Evolutionary conservation across 2,888 invertebrate genomes (phyloP).

Genomic region (Drosophila atroscutellata): DNA sequence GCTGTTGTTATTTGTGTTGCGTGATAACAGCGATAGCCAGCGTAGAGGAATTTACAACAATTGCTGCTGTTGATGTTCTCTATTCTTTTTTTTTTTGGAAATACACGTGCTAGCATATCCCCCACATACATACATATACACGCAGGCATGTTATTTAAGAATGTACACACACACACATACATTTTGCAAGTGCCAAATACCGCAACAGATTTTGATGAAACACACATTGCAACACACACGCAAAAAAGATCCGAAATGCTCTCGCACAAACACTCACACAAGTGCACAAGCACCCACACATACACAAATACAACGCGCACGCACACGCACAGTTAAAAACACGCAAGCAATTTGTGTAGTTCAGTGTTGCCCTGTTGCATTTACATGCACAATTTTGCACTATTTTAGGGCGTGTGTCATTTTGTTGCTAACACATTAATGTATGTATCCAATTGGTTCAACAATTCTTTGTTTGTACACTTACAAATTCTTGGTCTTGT

Average conservation of each 20-base stretch:
- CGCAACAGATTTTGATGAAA: conserved; percentile 47
- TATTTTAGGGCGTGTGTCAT: conserved; percentile 36
- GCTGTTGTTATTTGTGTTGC: conserved; percentile 51
- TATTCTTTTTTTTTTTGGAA: conserved; percentile 15
- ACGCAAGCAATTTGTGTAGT: conserved; percentile 57
- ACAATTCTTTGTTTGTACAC: conserved; percentile 54
- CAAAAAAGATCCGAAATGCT: conserved; percentile 21
- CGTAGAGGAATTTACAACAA: conserved; percentile 40
- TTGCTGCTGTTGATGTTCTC: conserved; percentile 12
- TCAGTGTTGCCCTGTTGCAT: conserved; percentile 30
- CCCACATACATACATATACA: conserved; percentile 18
- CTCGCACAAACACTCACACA: conserved; percentile 30
- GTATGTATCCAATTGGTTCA: conserved; percentile 48
- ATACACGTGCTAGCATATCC: conserved; percentile 56
- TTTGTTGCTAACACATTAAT: conserved; percentile 30
- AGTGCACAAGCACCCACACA: conserved; percentile 22
- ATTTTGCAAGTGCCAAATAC: conserved; percentile 36
- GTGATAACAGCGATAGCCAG: conserved; percentile 60
- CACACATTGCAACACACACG: conserved; percentile 46
- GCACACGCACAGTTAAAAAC: conserved; percentile 49
- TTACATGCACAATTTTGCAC: conserved; percentile 14
- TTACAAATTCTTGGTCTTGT: conserved; percentile 67
- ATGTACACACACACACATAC: conserved; percentile 13
- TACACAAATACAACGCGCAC: conserved; percentile 10
- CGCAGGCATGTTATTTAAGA: conserved; percentile 7